These are phyloP conservation scores for Amphiprion clarkii DNA, from an alignment of 2,797 vertebrate species.

Conservation along the genomic window DNA sequence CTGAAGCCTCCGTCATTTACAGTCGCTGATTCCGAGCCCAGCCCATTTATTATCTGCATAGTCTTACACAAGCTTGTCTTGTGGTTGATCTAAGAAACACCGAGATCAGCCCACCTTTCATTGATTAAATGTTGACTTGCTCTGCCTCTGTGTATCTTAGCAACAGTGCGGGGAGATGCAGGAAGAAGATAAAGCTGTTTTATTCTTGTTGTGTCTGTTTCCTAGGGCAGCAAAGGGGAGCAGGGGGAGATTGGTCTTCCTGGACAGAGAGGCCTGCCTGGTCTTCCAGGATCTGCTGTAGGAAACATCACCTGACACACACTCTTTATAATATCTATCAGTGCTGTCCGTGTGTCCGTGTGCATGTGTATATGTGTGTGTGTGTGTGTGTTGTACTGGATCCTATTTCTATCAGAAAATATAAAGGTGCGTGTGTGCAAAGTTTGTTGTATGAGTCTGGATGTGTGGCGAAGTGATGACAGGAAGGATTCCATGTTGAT, in stretches of 20 bases:
- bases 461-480: neutral
- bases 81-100: conserved; percentile 26
- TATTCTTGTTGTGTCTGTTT: conserved; percentile 68
- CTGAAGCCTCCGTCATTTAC: neutral
- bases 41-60: conserved; percentile 23
- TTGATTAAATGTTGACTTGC: conserved; percentile 68
- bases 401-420: neutral
- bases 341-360: conserved; percentile 34
- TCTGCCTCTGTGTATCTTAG: conserved; percentile 69
- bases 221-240: conserved; percentile 84
- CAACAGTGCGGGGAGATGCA: conserved; percentile 66
- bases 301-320: conserved; percentile 42
- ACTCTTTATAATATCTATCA: conserved; percentile 15
- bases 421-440: neutral
- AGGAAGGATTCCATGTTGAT: conserved; percentile 4
- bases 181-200: conserved; percentile 67
- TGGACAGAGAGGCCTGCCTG: conserved; percentile 82
- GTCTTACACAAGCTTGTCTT: neutral
- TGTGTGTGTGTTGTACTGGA: conserved; percentile 6
- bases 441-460: neutral
- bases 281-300: conserved; percentile 80
- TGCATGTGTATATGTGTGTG: neutral
- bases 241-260: conserved; percentile 84
- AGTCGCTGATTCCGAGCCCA: neutral
- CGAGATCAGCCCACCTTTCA: conserved; percentile 46